Evolutionary conservation across 2,797 vertebrate genomes (phyloP).

Genomic region (Melanogrammus aeglefinus): DNA sequence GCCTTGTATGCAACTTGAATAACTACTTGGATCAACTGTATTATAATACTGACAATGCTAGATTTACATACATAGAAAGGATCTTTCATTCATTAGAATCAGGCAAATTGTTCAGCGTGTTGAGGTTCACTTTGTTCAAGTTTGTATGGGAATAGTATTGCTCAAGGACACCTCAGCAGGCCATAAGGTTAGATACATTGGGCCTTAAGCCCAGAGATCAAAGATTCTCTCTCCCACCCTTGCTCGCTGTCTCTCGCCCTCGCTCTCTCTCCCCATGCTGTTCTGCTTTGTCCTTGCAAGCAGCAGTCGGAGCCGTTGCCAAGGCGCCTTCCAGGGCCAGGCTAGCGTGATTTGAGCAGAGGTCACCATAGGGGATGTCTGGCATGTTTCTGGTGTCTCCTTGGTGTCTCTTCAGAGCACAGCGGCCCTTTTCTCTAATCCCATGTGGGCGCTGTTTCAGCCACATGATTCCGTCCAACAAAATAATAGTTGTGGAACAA

Average conservation of each 20-base stretch:
- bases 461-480: neutral
- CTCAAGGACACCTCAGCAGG: constrained; percentile 7
- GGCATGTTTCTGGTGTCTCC: neutral
- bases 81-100: neutral
- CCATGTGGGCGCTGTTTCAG: neutral
- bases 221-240: neutral
- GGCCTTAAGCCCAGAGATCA: neutral
- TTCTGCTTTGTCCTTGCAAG: neutral
- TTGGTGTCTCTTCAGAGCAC: neutral
- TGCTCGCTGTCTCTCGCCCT: neutral
- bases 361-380: neutral
- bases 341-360: neutral
- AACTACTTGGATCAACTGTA: neutral
- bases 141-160: neutral
- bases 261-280: neutral
- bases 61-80: neutral
- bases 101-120: neutral
- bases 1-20: neutral
- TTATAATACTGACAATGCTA: neutral
- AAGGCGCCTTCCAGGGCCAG: neutral
- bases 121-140: neutral
- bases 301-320: neutral
- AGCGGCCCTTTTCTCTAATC: neutral
- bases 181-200: neutral
- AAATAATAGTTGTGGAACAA: neutral